phyloP scores from a whole-genome alignment of 30 jellyfish, hydroid and myxozoan genomes.

The Cassiopea xamachana region DNA sequence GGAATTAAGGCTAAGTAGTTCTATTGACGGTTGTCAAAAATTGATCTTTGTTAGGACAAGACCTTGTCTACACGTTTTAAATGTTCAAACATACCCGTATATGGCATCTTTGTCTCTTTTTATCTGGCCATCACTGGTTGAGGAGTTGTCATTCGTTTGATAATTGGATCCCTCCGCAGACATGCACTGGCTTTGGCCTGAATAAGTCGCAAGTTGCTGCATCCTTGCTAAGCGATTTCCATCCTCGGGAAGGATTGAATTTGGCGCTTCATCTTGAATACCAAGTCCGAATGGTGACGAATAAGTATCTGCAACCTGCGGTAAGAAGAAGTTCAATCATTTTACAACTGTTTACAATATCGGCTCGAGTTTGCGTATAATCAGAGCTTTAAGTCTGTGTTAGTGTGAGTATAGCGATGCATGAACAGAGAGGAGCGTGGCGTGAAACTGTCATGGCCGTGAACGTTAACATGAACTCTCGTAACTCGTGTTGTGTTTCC shows the following conservation, averaged over 20 bases:
- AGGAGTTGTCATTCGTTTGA: slow-evolving; percentile 60
- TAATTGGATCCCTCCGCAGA: slow-evolving; percentile 59
- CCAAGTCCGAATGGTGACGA: slow-evolving; percentile 65
- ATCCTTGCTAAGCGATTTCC: slow-evolving; percentile 56
- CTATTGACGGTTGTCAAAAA: slow-evolving; percentile 85
- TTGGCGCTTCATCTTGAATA: slow-evolving; percentile 65
- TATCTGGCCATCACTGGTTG: slow-evolving; percentile 81
- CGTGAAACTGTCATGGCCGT: slow-evolving; percentile 68
- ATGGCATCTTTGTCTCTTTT: slow-evolving; percentile 85
- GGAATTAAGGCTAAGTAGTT: slow-evolving; percentile 67
- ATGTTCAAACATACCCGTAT: slow-evolving; percentile 79
- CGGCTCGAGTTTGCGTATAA: slow-evolving; percentile 11
- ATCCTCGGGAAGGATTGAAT: slow-evolving; percentile 56
- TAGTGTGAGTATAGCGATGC: slow-evolving; percentile 15
- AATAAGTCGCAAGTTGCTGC: slow-evolving; percentile 43
- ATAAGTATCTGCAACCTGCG: slow-evolving; percentile 71
- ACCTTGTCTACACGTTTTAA: slow-evolving; percentile 82
- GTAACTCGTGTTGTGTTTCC: slow-evolving; percentile 60
- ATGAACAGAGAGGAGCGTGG: slow-evolving; percentile 40
- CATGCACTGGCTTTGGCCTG: slow-evolving; percentile 56
- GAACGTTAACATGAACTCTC: slow-evolving; percentile 6
- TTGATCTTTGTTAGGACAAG: slow-evolving; percentile 81
- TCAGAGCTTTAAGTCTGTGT: slow-evolving; percentile 8
- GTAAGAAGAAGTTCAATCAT: neutral
- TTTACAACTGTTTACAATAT: slow-evolving; percentile 32